Base-by-base conservation (phyloP, 1,140 invertebrate genomes). In the Drosophila orena region DNA sequence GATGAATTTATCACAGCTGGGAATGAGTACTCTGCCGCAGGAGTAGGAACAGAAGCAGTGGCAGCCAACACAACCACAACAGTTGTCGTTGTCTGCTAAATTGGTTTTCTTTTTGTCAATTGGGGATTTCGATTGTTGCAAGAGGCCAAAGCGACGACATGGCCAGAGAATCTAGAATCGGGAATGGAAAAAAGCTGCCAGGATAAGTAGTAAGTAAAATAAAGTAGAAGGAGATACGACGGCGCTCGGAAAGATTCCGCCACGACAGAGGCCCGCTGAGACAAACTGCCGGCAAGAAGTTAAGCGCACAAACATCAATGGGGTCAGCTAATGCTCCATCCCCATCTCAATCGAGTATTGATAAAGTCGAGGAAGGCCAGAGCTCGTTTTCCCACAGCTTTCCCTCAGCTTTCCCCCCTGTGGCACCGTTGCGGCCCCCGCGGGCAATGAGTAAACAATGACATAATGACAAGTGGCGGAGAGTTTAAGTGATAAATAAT, bases 401-500 rank as follows among this genome's bases (percentile, higher is more conserved):
- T 22, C 12, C 35, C 27, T 20, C 12, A 7, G 40, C 24, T 12
- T 44, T 20, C 6, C 20, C 20, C 14, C 30, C 10, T 30, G 30
- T 30, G 30, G 42, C 42, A 17, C 42, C 55, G 54, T 46, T 24
- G 46, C 22, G 66, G 64, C 73, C 69, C 68, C 49, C 42, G 58
- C 42, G 62, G 86, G 86, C 86, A 90, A 86, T 86, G 79, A 81
- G 85, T 78, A 91, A 91, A 91, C 90, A 91, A 91, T 91, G 90
- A 90, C 90, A 91, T 91, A 91, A 91, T 91, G 90, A 91, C 90
- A 91, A 91, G 90, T 91, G 81, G 85, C 80, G 90, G 83, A 90
- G 90, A 91, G 86, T 91, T 91, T 91, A 91, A 91, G 90, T 91
- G 90, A 91, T 91, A 91, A 91, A 91, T 91, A 91, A 91, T 91